Evolutionary conservation across 23 tunicate species (phyloP).

Genomic region (Oikopleura vanhoeffeni): DNA sequence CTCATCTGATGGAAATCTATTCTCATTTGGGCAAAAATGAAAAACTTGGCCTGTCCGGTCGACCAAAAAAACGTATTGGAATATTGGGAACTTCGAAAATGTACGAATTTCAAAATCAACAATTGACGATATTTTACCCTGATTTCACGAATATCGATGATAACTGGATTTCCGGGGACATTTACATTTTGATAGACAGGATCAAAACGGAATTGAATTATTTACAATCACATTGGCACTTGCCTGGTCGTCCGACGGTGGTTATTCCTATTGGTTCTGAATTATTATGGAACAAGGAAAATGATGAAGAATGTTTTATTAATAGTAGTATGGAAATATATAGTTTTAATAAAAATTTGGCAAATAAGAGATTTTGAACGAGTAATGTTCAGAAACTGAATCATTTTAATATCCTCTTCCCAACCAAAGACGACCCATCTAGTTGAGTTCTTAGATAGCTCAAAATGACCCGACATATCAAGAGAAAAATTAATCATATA

Average conservation of each 20-base stretch:
- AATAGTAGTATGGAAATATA: too few species aligned
- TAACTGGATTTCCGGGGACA: conserved; percentile 68
- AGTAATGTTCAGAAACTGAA: too few species aligned
- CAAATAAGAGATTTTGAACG: too few species aligned
- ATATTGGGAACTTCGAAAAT: conserved; percentile 64
- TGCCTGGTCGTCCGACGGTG: conserved; percentile 62
- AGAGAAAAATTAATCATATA: too few species aligned
- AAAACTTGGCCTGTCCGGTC: conserved; percentile 40
- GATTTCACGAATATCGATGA: conserved; percentile 58
- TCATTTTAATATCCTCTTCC: too few species aligned
- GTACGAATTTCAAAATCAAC: conserved; percentile 28
- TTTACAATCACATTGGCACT: conserved; percentile 39
- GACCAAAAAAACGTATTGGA: conserved; percentile 52
- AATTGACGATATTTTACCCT: conserved; percentile 21
- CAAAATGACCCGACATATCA: too few species aligned
- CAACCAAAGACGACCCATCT: too few species aligned
- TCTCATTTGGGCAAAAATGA: conserved; percentile 33
- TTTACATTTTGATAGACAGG: conserved; percentile 72
- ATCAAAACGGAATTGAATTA: conserved; percentile 76
- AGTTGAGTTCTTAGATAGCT: too few species aligned
- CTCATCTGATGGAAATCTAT: conserved; percentile 31
- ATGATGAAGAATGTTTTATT: too few species aligned
- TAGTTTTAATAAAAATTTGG: too few species aligned
- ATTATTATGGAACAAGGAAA: not conserved
- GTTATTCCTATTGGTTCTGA: conserved; percentile 27